These are phyloP conservation scores for Pelodytes ibericus DNA, from an alignment of 2,797 vertebrate genomes.

Conservation along the genomic window DNA sequence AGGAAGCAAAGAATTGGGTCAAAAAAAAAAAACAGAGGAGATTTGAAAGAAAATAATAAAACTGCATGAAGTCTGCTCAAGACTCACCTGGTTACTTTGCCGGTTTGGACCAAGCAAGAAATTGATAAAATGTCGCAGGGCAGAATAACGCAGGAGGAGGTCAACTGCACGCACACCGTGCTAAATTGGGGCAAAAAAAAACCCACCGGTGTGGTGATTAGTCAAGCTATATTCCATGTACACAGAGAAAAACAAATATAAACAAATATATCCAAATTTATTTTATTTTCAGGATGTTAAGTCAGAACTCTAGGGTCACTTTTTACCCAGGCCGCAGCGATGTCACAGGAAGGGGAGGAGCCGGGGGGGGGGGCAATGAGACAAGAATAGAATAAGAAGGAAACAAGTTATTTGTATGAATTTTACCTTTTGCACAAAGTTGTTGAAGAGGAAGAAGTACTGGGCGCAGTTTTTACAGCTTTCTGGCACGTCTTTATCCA, in stretches of 20 bases:
- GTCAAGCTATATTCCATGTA: too few species aligned
- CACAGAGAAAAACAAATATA: not conserved
- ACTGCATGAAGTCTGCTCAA: not conserved
- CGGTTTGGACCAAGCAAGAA: conserved; percentile 89
- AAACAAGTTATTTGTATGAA: too few species aligned
- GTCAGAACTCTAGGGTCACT: too few species aligned
- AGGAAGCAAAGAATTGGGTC: not conserved
- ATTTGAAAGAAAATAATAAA: not conserved
- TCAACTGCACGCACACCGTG: conserved; percentile 88
- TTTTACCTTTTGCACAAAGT: conserved; percentile 94
- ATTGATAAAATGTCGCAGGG: conserved; percentile 89
- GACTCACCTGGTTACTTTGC: conserved; percentile 92
- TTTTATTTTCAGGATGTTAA: too few species aligned
- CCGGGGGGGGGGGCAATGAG: too few species aligned
- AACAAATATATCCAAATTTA: not conserved
- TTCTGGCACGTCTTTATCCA: conserved; percentile 97
- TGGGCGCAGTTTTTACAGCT: conserved; percentile 98
- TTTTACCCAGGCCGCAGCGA: too few species aligned
- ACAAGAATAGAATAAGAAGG: too few species aligned
- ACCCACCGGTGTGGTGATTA: too few species aligned
- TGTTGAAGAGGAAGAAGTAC: conserved; percentile 96
- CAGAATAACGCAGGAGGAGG: conserved; percentile 89
- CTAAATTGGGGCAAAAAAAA: conserved; percentile 59
- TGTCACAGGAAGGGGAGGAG: too few species aligned
- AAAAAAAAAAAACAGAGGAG: not conserved